Conservation (phyloP, 2,888 invertebrate genomes). For the Seira musarum region DNA sequence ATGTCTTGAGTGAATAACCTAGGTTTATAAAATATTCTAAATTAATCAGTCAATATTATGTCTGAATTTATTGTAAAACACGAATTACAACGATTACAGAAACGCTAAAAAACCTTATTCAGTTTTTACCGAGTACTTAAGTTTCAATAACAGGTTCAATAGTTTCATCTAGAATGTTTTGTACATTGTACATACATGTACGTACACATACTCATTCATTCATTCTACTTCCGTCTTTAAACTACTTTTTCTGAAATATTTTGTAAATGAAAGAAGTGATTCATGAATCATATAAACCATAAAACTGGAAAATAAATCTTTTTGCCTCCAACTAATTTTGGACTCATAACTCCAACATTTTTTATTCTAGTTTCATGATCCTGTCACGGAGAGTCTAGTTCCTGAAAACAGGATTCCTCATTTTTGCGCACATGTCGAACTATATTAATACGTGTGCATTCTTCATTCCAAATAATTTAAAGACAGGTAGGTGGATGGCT, state of each 20-base stretch:
- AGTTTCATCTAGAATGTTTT: neutral
- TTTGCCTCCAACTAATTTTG: neutral
- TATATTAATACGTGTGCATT: too few species aligned
- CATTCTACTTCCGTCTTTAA: neutral
- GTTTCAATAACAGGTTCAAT: neutral
- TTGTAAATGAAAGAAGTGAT: neutral
- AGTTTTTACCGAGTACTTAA: neutral
- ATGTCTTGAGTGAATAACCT: too few species aligned
- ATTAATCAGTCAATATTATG: too few species aligned
- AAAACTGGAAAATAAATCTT: neutral
- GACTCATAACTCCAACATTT: neutral
- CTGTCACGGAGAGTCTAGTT: neutral
- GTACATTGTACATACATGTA: neutral
- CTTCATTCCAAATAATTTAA: too few species aligned
- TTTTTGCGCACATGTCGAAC: too few species aligned
- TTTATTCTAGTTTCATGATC: neutral
- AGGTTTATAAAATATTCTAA: too few species aligned
- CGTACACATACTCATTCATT: neutral
- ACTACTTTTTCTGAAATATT: neutral
- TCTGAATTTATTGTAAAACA: too few species aligned
- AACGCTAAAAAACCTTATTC: neutral
- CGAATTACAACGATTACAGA: neutral
- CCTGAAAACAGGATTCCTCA: conserved; percentile 39
- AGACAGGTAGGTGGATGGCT: neutral
- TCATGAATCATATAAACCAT: neutral